These are phyloP conservation scores for Carapus acus DNA, from an alignment of 2,797 vertebrate genomes.

Conservation along the genomic window DNA sequence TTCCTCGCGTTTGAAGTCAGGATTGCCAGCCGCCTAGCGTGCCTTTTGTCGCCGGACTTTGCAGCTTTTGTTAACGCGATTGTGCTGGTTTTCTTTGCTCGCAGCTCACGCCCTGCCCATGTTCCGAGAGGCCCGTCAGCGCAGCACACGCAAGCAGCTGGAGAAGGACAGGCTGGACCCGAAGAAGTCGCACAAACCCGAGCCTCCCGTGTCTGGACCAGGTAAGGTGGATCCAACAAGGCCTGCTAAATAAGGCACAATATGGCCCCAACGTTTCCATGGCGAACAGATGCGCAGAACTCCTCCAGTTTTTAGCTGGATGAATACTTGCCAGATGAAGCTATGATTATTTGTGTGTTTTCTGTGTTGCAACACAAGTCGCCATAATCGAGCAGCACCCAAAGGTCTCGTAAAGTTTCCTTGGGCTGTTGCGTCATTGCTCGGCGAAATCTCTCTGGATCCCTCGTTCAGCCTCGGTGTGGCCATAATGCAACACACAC, in stretches of 20 bases:
- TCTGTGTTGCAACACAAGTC: slow-evolving; percentile 39
- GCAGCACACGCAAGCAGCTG: slow-evolving; percentile 94
- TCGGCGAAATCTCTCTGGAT: slow-evolving; percentile 16
- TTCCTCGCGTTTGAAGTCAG: slow-evolving; percentile 4
- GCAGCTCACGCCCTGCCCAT: slow-evolving; percentile 94
- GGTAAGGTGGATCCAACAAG: slow-evolving; percentile 67
- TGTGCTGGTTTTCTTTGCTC: slow-evolving; percentile 47
- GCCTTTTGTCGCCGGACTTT: slow-evolving; percentile 29
- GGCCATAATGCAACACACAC: slow-evolving; percentile 1
- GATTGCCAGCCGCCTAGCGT: too few relatives aligned
- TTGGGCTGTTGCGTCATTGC: slow-evolving; percentile 23
- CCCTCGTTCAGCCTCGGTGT: not conserved
- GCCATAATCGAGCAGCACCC: slow-evolving; percentile 27
- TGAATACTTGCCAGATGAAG: slow-evolving; percentile 35
- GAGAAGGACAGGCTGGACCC: slow-evolving; percentile 96
- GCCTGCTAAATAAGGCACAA: not conserved
- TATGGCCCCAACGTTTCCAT: not conserved
- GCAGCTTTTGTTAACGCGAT: slow-evolving; percentile 34
- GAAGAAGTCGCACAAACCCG: slow-evolving; percentile 92
- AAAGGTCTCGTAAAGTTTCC: slow-evolving; percentile 28
- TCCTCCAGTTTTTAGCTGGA: not conserved
- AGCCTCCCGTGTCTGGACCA: slow-evolving; percentile 96
- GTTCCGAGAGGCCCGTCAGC: slow-evolving; percentile 95
- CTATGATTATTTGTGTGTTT: slow-evolving; percentile 37
- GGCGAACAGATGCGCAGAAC: slow-evolving; percentile 6